Evolutionary conservation across 2,888 invertebrate genomes (phyloP), one percentile per base, ranked within the genome.

Genomic region (Chaitophorus viminalis): DNA sequence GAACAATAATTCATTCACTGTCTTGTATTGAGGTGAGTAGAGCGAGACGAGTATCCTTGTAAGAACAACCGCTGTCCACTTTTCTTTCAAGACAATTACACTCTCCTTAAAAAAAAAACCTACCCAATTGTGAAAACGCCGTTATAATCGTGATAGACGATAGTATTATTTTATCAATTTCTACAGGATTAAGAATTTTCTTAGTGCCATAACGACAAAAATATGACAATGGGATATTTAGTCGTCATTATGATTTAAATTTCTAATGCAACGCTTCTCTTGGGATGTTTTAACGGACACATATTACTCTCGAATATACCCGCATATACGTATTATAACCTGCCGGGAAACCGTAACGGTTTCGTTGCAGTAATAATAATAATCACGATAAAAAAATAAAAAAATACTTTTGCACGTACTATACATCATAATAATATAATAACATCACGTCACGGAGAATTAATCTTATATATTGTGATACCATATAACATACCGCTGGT

Each of bases 301-400:
- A 79, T 18, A 54, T 36, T 14, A 46, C 46, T 46, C 46, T 46
- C 46, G 46, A 46, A 25, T n/a, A 33, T 14, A n/a, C n/a, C n/a
- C 29, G 21, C 39, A 4, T 8, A 81, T 46, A n/a, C n/a, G n/a
- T n/a, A 46, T 18, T 46, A 68, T 79, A 36, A 65, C 9, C n/a
- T 65, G 31, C 11, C 68, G 68, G 29, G 39, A 68, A 81, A 81
- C 81, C 68, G 68, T 70, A 81, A 81, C 68, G 68, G 81, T 81
- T 81, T 81, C 68, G 81, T 81, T 81, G 46, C 68, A 46, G 68
- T 68, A 68, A 81, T 81, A 68, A 81, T 81, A 68, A 68, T 39
- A 29, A 81, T 36, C 52, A 21, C 0, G 31, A 52, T 18, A 77
- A 52, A 77, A 17, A 39, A 77, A 77, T 39, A 52, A 77, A 76